Percentiles rank a stretch among this genome's conserved stretches.
These are phyloP conservation scores for Drosophila bipectinata DNA, from an alignment of 1,140 invertebrate genomes.

Conservation along the genomic window DNA sequence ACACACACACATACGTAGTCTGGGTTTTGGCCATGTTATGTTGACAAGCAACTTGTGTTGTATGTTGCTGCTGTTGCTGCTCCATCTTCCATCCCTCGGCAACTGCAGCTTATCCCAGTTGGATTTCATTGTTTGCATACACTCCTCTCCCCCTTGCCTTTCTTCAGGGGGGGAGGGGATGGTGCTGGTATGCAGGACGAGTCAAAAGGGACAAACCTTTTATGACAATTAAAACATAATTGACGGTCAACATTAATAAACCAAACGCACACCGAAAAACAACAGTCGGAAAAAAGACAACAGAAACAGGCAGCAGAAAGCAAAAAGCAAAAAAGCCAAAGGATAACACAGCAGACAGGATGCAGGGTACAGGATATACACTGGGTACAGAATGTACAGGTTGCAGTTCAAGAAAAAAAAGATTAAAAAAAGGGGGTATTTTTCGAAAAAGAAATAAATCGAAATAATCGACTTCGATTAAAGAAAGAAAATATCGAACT, in stretches of 20 bases:
- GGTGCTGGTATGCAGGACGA: conserved; percentile 4
- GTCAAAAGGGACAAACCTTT: conserved; percentile 77
- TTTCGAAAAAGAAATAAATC: too few relatives aligned
- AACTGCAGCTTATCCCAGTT: conserved; percentile 70
- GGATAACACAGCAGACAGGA: conserved; percentile 18
- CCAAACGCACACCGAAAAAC: conserved; percentile 61
- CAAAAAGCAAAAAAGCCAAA: conserved; percentile 1
- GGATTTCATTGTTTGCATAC: conserved; percentile 77
- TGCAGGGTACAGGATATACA: conserved; percentile 7
- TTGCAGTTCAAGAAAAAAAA: conserved; percentile 11
- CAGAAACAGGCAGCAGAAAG: conserved; percentile 3
- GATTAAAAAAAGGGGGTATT: neutral
- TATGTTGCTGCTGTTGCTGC: neutral
- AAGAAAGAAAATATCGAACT: too few relatives aligned
- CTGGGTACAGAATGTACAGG: neutral
- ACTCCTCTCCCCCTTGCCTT: conserved; percentile 9
- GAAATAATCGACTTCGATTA: too few relatives aligned
- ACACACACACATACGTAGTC: conserved; percentile 36
- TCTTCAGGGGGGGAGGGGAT: neutral
- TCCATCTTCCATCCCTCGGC: neutral
- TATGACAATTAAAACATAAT: conserved; percentile 84
- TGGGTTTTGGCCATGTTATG: conserved; percentile 59
- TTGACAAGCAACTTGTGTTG: conserved; percentile 55
- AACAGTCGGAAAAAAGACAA: conserved; percentile 18
- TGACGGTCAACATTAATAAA: conserved; percentile 84